Percentiles rank a stretch among this genome's conserved stretches.
Conservation (phyloP, 53 echinoderm and acorn worm genomes). For the Apostichopus leukothele region DNA sequence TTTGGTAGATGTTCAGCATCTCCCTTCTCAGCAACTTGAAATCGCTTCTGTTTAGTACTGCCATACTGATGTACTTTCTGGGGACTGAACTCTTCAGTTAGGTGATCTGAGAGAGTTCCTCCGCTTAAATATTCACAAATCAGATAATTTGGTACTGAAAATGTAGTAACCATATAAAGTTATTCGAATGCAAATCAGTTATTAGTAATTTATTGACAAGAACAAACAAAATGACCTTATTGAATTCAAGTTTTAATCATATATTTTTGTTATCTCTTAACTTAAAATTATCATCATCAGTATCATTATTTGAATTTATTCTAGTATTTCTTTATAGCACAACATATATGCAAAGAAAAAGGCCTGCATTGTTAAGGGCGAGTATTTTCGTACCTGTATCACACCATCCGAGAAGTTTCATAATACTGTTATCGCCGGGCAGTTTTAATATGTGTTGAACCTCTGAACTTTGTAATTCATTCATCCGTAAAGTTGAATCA, state of each 20-base stretch:
- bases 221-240: neutral
- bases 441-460: neutral
- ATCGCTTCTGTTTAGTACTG: conserved; percentile 12
- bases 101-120: neutral
- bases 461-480: neutral
- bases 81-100: neutral
- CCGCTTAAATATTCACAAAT: neutral
- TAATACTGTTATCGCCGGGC: neutral
- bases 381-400: neutral
- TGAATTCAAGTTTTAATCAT: neutral
- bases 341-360: too few relatives aligned
- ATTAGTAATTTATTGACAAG: too few relatives aligned
- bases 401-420: neutral
- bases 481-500: neutral
- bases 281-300: neutral
- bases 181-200: neutral
- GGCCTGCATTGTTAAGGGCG: neutral
- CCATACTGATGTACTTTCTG: neutral
- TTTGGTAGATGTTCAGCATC: neutral
- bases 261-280: too few relatives aligned
- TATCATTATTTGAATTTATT: too few relatives aligned
- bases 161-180: neutral
- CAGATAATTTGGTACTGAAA: neutral
- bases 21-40: conserved; percentile 20
- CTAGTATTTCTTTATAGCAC: too few relatives aligned